Evolutionary conservation across 2,797 vertebrate genomes (phyloP), one percentile per base, ranked within the genome.

Genomic region (Eulemur mongoz): DNA sequence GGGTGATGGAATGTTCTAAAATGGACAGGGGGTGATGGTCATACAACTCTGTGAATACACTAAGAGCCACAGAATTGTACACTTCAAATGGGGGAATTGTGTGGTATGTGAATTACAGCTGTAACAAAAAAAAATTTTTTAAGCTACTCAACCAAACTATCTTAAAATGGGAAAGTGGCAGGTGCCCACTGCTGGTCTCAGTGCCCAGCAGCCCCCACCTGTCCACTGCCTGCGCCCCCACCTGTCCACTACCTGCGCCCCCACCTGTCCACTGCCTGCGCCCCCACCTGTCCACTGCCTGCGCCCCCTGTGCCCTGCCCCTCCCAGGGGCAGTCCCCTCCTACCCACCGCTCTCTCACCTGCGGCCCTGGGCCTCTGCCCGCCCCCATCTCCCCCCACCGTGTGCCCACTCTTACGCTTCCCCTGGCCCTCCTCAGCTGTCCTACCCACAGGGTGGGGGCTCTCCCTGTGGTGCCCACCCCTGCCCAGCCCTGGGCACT

Each of bases 311-410:
- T 4, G 22, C 38, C 40, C 57, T 13, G 69, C 35, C 40, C 23
- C 7, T 4, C 45, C 27, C 35, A 25, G 48, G 10, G 52, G 7
- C 3, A 14, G 32, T 13, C 81, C 48, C 13, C 48, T 13, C 30
- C 4, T 11, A 17, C 50, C 15, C 13, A 10, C 4, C 0, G 11
- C 40, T 2, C 52, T 43, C 7, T 20, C 38, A 0, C 18, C 35
- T 17, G 70, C n/a, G 3, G 5, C 61, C 69, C 72, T 6, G 25
- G 85, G 70, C 38, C 32, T 90, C 38, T 48, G 54, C 50, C 40
- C 4, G 14, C 3, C 61, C n/a, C 13, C 11, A 8, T 13, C 11
- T n/a, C 18, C 17, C 17, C 32, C 27, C 5, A 4, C 63, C 7
- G 2, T 10, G 6, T 2, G 35, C 52, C 23, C 8, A 1, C 14